Percentiles rank a stretch among this genome's conserved stretches.
phyloP scores from a whole-genome alignment of 2,113 vertebrate genomes.

The Tragulus kanchil region DNA sequence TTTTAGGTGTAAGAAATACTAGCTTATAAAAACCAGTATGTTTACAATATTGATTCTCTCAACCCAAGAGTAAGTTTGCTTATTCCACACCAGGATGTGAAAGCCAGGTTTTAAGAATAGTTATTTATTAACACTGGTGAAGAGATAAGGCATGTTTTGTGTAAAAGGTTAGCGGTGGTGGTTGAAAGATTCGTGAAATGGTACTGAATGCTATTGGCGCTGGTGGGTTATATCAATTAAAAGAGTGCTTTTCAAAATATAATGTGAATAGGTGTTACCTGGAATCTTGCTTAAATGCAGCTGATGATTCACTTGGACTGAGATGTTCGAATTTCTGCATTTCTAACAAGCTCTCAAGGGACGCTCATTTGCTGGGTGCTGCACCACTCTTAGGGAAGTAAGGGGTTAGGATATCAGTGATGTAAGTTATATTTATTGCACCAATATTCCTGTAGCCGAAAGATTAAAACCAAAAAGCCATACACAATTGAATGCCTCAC shows the following conservation, averaged over 20 bases:
- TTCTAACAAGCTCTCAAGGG: not conserved
- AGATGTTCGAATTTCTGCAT: not conserved
- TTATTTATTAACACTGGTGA: not conserved
- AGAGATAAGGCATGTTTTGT: not conserved
- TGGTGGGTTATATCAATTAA: not conserved
- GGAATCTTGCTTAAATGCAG: not conserved
- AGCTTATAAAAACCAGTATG: not conserved
- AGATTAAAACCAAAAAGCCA: not conserved
- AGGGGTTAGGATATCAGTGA: not conserved
- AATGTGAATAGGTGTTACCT: not conserved
- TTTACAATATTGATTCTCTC: not conserved
- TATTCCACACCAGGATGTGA: not conserved
- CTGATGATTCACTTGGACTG: not conserved
- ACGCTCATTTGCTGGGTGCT: not conserved
- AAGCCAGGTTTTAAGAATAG: not conserved
- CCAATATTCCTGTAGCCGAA: not conserved
- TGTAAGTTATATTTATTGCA: not conserved
- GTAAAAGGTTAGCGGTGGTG: not conserved
- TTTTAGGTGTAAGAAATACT: conserved; percentile 10
- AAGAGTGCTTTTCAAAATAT: conserved; percentile 2
- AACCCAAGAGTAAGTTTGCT: not conserved
- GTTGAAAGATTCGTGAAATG: not conserved
- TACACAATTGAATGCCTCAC: not conserved
- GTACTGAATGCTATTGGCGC: not conserved
- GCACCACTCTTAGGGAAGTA: not conserved